These are phyloP conservation scores for Centropyge bicolor DNA, from an alignment of 2,797 vertebrate genomes.

Conservation along the genomic window DNA sequence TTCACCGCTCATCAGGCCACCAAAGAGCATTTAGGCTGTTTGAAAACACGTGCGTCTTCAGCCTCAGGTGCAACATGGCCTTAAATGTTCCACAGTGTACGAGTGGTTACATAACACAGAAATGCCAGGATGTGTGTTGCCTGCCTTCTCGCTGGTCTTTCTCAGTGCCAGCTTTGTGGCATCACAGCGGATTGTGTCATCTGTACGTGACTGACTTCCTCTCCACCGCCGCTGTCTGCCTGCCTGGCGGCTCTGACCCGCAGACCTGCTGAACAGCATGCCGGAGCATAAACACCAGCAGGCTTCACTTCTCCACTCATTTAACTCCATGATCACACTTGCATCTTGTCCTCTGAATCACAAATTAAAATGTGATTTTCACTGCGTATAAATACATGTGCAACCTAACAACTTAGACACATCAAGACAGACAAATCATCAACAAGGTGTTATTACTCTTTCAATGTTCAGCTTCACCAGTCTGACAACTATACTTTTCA, in stretches of 20 bases:
- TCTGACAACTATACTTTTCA: not conserved
- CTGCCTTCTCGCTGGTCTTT: conserved; percentile 21
- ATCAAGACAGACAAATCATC: conserved; percentile 13
- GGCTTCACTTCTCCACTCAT: conserved; percentile 39
- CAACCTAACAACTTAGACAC: not conserved
- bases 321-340: conserved; percentile 17
- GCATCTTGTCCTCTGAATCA: conserved; percentile 27
- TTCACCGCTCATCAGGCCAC: conserved; percentile 8
- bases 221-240: conserved; percentile 23
- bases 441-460: conserved; percentile 25
- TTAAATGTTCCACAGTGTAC: conserved; percentile 46
- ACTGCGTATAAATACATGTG: not conserved
- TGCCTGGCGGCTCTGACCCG: conserved; percentile 41
- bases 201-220: conserved; percentile 25
- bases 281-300: conserved; percentile 39
- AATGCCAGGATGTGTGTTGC: conserved; percentile 27
- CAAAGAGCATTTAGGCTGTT: conserved; percentile 34
- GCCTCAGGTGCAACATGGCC: conserved; percentile 43
- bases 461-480: conserved; percentile 15
- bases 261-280: conserved; percentile 40
- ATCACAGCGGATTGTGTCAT: conserved; percentile 53
- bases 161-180: conserved; percentile 48
- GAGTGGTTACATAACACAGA: conserved; percentile 55
- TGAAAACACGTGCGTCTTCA: conserved; percentile 29
- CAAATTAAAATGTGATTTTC: conserved; percentile 8